These are phyloP conservation scores for Leptodactylus fuscus DNA, from an alignment of 2,113 vertebrate species.

Conservation along the genomic window DNA sequence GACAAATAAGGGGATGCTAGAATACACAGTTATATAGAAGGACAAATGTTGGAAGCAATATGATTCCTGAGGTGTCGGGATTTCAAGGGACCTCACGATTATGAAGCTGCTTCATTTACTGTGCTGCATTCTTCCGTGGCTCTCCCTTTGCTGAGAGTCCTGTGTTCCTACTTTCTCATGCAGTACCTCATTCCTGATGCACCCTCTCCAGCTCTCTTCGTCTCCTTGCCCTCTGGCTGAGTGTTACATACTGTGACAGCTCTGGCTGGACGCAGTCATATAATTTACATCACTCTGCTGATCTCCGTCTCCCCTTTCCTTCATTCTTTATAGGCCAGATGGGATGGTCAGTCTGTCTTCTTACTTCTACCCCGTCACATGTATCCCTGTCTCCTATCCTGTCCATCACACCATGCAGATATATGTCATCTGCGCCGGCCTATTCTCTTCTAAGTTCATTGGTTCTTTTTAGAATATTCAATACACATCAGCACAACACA, in stretches of 20 bases:
- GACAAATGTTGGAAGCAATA: too few relatives aligned
- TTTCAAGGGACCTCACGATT: neutral
- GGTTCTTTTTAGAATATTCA: neutral
- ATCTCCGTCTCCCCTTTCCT: slow-evolving; percentile 31
- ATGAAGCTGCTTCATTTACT: neutral
- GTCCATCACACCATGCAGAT: neutral
- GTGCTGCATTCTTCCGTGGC: neutral
- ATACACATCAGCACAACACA: neutral
- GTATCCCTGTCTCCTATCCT: neutral
- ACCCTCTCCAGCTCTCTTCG: slow-evolving; percentile 1
- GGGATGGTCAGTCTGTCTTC: slow-evolving; percentile 41
- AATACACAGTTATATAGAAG: neutral
- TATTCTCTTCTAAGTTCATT: neutral
- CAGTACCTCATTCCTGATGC: slow-evolving; percentile 14
- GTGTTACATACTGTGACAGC: slow-evolving; percentile 58
- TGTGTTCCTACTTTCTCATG: slow-evolving; percentile 16
- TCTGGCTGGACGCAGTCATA: slow-evolving; percentile 57
- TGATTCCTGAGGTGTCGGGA: neutral
- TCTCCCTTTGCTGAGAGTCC: neutral
- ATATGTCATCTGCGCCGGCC: neutral
- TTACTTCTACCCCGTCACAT: slow-evolving; percentile 14
- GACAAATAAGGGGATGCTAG: too few relatives aligned
- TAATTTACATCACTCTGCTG: slow-evolving; percentile 52
- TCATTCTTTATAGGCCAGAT: slow-evolving; percentile 49
- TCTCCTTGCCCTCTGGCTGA: slow-evolving; percentile 53